These are phyloP conservation scores for Rostratula benghalensis DNA, from an alignment of 2,113 vertebrate genomes.

Conservation along the genomic window DNA sequence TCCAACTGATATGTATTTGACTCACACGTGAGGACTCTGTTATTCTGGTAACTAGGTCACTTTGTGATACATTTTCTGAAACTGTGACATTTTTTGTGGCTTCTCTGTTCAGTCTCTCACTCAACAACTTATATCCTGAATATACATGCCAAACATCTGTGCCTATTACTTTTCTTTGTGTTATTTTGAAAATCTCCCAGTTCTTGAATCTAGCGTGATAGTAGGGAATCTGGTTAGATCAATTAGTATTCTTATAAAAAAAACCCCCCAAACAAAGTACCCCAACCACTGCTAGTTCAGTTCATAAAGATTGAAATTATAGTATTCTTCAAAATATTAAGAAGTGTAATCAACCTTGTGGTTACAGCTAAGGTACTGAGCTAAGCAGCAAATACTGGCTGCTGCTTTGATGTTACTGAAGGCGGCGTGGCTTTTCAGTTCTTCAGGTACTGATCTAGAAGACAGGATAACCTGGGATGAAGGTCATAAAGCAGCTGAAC, in stretches of 20 bases:
- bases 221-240: neutral
- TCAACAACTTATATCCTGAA: constrained; percentile 15
- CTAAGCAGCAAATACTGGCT: neutral
- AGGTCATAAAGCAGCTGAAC: neutral
- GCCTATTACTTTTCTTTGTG: neutral
- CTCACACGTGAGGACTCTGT: neutral
- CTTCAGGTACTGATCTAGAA: neutral
- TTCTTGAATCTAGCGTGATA: neutral
- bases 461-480: neutral
- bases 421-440: neutral
- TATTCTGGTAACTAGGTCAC: constrained; percentile 39
- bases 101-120: constrained; percentile 31
- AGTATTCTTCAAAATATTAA: neutral
- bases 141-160: neutral
- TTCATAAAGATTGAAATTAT: neutral
- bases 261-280: neutral
- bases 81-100: constrained; percentile 36
- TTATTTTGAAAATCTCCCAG: neutral
- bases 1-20: constrained; percentile 6
- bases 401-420: neutral
- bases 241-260: neutral
- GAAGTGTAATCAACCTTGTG: neutral
- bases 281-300: neutral
- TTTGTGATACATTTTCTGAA: constrained; percentile 29
- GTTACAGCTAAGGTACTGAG: neutral